These are phyloP conservation scores for Aporophyla nigra DNA, from an alignment of 2,888 invertebrate genomes.

Conservation along the genomic window DNA sequence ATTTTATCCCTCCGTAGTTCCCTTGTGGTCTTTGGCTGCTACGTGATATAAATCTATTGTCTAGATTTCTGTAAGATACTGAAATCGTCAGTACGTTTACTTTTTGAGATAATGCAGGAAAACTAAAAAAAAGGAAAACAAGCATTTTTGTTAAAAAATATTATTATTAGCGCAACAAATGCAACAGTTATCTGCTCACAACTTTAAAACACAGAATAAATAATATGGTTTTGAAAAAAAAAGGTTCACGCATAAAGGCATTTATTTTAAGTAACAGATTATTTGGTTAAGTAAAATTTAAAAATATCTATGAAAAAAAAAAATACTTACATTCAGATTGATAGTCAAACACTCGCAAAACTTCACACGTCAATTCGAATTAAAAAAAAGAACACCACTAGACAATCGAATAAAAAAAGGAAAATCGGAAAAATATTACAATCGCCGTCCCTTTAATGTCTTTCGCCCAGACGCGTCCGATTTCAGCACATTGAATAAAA, in stretches of 20 bases:
- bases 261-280: background rate
- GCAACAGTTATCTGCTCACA: slow-evolving; percentile 1
- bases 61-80: background rate
- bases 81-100: background rate
- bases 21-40: background rate
- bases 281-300: too few relatives aligned
- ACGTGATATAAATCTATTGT: background rate
- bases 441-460: slow-evolving; percentile 31
- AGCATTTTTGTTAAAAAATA: background rate
- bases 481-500: slow-evolving; percentile 32
- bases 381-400: background rate
- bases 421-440: slow-evolving; percentile 42
- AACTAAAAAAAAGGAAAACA: background rate
- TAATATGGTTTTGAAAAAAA: background rate
- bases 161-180: background rate
- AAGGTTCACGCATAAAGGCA: background rate
- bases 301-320: background rate
- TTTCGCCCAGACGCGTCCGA: slow-evolving; percentile 28
- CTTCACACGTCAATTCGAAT: slow-evolving; percentile 13
- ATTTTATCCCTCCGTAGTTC: background rate
- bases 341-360: background rate
- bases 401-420: slow-evolving; percentile 16
- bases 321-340: slow-evolving; percentile 41
- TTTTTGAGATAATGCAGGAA: background rate
- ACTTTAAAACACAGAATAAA: background rate